Base-by-base conservation (phyloP, 2,888 invertebrate species). In the Drosophila atripex region DNA sequence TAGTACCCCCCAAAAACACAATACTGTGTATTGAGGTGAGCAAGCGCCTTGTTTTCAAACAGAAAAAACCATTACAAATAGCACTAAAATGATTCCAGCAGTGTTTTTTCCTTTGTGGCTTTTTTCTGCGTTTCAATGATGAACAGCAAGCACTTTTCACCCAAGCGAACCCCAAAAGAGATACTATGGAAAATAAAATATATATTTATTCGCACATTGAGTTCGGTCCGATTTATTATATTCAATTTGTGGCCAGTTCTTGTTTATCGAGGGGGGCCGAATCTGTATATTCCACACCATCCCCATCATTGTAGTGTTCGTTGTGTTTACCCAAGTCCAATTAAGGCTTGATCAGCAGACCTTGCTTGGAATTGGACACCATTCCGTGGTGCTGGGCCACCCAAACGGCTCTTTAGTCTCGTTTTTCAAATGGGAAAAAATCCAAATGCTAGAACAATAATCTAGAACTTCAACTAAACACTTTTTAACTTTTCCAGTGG, bases 401-500 rank as follows among this genome's bases (percentile, higher is more conserved):
- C 73, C 70, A 65, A 49, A 25, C 16, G 14, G 63, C 5, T 18
- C n/a, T 9, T 2, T 47, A 39, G 21, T 28, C 32, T 35, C 28
- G 0, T 23, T 16, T 38, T 51, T 11, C n/a, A 28, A 12, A 30
- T n/a, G n/a, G 23, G 23, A 54, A 23, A 65, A 18, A 41, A 23
- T 23, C 21, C 4, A 18, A 2, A 18, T 18, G n/a, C 30, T 16
- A 28, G 35, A 32, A 35, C 35, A 49, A 14, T 32, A 9, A 11
- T 30, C 9, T 16, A 41, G 23, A 38, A 49, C 12, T 9, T 45
- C 23, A 14, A 11, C 52, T 32, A 18, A 14, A 4, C 1, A 0
- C 7, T 18, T n/a, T 49, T 14, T 16, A 0, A 5, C 57, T 92
- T 89, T 94, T 94, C 32, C 94, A 97, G 97, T 96, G 89, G 95